Conservation (phyloP, 2,888 invertebrate genomes). For the Rotaria sp. region DNA sequence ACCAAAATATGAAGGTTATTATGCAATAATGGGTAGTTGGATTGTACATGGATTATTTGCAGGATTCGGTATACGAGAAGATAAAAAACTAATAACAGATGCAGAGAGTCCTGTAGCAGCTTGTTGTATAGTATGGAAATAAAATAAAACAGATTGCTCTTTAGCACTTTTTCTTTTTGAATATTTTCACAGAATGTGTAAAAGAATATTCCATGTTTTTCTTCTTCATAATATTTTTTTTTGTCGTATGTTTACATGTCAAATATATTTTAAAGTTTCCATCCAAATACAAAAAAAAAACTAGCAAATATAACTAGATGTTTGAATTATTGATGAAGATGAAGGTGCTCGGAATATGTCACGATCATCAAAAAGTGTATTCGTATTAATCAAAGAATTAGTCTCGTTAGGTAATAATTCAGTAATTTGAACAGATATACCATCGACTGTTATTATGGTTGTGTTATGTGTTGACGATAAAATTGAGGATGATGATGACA, state of each 20-base stretch:
- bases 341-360: not conserved
- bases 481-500: not conserved
- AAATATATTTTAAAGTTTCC: not conserved
- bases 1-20: conserved; percentile 19
- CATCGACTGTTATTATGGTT: not conserved
- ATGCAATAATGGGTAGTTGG: conserved; percentile 20
- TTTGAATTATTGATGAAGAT: not conserved
- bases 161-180: not conserved
- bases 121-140: conserved; percentile 18
- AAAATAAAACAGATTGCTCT: not conserved
- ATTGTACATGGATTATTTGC: conserved; percentile 8
- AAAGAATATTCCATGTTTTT: not conserved
- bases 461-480: not conserved
- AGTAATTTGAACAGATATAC: not conserved
- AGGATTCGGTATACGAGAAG: conserved; percentile 20
- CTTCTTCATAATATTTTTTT: not conserved
- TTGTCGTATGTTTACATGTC: not conserved
- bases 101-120: not conserved
- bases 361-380: not conserved
- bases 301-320: not conserved
- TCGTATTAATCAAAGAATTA: not conserved
- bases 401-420: not conserved
- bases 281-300: not conserved
- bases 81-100: conserved; percentile 21
- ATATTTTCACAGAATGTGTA: not conserved